Evolutionary conservation across 2,113 vertebrate genomes (phyloP).

Genomic region (Rhinichthys klamathensis): DNA sequence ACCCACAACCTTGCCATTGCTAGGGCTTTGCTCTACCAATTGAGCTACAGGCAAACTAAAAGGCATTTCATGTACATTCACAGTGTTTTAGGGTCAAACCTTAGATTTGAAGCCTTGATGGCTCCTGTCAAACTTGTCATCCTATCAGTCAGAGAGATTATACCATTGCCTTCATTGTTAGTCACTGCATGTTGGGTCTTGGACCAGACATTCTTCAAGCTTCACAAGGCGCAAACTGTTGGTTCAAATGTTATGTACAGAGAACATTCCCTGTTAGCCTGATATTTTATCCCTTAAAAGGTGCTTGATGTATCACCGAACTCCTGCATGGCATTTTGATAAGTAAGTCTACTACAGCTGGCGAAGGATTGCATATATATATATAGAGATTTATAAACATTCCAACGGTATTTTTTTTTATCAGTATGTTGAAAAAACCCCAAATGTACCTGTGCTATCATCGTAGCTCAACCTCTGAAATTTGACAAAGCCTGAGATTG

Average conservation of each 20-base stretch:
- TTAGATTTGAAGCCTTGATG: conserved; percentile 8
- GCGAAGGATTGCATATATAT: background rate
- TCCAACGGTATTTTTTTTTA: background rate
- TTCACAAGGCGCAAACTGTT: background rate
- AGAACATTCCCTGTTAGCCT: background rate
- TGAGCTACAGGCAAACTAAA: background rate
- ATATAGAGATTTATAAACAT: background rate
- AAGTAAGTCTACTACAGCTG: background rate
- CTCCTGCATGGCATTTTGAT: background rate
- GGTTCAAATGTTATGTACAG: background rate
- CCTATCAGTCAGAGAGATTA: background rate
- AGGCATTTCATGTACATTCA: background rate
- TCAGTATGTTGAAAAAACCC: background rate
- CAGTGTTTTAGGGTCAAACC: background rate
- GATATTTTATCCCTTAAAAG: background rate
- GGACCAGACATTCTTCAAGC: background rate
- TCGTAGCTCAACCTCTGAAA: background rate
- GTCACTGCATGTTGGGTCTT: background rate
- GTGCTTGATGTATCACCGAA: background rate
- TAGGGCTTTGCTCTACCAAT: background rate
- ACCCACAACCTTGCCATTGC: background rate
- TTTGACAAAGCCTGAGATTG: conserved; percentile 8
- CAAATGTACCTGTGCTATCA: conserved; percentile 2
- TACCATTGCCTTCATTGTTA: background rate
- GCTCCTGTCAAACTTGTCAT: conserved; percentile 2